Percentiles rank a stretch among this genome's conserved stretches.
Conservation (phyloP, 35 echinoderm and acorn worm genomes). For the Apostichopus californicus region DNA sequence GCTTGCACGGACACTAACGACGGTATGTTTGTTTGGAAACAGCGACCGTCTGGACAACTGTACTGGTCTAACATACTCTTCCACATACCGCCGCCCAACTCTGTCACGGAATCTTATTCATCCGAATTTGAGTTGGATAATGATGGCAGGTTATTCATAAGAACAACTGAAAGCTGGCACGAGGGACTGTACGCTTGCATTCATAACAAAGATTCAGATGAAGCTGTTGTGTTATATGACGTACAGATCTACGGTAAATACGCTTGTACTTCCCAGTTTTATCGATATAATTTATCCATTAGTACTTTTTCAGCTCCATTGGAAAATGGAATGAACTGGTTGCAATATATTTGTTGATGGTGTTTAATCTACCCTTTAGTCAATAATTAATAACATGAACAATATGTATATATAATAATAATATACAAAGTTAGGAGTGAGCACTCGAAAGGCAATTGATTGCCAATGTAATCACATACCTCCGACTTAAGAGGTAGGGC, state of each 20-base stretch:
- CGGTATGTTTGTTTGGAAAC: neutral
- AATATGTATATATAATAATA: no score
- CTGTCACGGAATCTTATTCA: neutral
- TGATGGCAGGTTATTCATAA: neutral
- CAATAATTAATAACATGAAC: no score
- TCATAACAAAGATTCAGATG: neutral
- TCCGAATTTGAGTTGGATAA: neutral
- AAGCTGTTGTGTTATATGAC: neutral
- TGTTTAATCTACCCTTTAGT: no score
- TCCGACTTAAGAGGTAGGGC: no score
- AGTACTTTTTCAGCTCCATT: no score
- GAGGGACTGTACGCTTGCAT: neutral
- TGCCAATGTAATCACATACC: no score
- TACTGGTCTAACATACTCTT: neutral
- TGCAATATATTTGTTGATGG: no score
- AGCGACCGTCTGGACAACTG: neutral
- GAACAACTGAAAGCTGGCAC: neutral
- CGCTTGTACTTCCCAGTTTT: no score
- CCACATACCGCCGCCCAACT: neutral
- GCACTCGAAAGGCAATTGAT: no score
- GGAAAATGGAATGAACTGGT: no score
- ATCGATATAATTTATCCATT: no score
- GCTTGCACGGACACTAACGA: neutral
- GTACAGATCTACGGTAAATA: neutral
- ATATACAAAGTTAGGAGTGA: no score